These are phyloP conservation scores for Zaprionus camerounensis DNA, from an alignment of 1,140 invertebrate genomes.

Conservation along the genomic window DNA sequence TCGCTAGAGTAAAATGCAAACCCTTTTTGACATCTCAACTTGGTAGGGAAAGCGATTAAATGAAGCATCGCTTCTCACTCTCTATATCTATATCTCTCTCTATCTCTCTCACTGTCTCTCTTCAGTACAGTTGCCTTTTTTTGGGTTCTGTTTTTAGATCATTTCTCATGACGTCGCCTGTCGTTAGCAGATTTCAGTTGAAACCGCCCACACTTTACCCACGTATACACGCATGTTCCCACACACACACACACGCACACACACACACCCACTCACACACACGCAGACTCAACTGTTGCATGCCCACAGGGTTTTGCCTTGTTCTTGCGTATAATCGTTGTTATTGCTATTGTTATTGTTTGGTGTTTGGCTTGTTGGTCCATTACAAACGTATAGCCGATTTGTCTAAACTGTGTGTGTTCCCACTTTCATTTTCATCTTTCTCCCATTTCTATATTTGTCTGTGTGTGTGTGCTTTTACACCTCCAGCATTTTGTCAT, in stretches of 20 bases:
- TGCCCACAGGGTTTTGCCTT: conserved; percentile 27
- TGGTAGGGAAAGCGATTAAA: background rate
- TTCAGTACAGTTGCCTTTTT: conserved; percentile 18
- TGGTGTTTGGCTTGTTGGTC: conserved; percentile 17
- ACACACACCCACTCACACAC: background rate
- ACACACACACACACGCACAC: background rate
- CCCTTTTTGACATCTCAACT: conserved; percentile 40
- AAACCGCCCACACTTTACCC: background rate
- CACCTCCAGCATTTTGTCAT: conserved; percentile 49
- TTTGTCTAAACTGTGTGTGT: conserved; percentile 29
- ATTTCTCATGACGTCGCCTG: conserved; percentile 28
- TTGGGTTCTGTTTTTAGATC: conserved; percentile 30
- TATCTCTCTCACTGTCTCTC: background rate
- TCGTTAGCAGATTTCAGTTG: conserved; percentile 14
- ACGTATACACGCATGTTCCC: background rate
- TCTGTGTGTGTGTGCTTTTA: background rate
- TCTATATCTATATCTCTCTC: background rate
- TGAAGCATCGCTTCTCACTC: background rate
- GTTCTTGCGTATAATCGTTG: conserved; percentile 50
- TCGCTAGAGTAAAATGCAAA: conserved; percentile 3
- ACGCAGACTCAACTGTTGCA: conserved; percentile 62
- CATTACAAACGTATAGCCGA: conserved; percentile 31
- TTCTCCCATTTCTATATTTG: background rate
- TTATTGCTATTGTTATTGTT: conserved; percentile 46
- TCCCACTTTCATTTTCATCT: conserved; percentile 10